phyloP scores from a whole-genome alignment of 1,140 invertebrate species.

The Orchesella cincta region DNA sequence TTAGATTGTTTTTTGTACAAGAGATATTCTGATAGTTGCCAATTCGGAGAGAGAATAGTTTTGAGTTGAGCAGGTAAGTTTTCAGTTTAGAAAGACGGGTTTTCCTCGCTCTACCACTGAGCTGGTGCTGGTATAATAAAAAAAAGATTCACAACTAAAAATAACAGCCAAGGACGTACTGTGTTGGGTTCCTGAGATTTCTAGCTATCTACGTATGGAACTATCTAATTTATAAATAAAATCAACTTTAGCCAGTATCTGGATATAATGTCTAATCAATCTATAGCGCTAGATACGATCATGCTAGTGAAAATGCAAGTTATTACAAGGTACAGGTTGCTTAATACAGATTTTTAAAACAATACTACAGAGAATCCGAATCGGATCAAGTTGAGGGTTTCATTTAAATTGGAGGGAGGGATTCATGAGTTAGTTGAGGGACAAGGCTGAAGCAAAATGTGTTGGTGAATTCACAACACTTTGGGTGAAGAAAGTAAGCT shows the following conservation, averaged over 20 bases:
- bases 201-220: no score
- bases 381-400: no score
- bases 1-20: slow-evolving; percentile 18
- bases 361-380: no score
- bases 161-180: no score
- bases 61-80: slow-evolving; percentile 12
- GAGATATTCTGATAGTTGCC: slow-evolving; percentile 1
- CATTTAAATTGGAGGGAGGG: slow-evolving; percentile 47
- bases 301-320: neutral
- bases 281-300: no score
- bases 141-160: no score
- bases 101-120: neutral
- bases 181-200: no score
- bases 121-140: no score
- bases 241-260: no score
- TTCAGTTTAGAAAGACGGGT: neutral
- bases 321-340: slow-evolving; percentile 7
- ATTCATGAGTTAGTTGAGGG: slow-evolving; percentile 49
- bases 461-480: slow-evolving; percentile 50
- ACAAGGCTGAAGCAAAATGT: slow-evolving; percentile 50
- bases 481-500: slow-evolving; percentile 49
- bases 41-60: slow-evolving; percentile 24
- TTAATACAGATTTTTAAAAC: neutral
- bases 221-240: no score
- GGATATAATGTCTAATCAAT: no score